phyloP scores from a whole-genome alignment of 1,140 invertebrate genomes.

The Paraescarpia echinospica region DNA sequence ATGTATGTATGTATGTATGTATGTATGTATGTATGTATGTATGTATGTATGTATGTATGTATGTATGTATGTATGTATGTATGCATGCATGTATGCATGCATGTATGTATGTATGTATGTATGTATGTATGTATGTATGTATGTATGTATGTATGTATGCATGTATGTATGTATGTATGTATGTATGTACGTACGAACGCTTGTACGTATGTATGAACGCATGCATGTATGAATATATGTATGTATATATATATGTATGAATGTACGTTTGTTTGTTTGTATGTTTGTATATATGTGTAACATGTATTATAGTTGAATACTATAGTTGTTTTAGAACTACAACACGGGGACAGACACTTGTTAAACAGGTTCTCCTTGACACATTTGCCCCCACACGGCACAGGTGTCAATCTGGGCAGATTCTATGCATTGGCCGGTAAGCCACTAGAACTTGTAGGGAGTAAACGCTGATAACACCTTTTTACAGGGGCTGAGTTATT shows the following conservation, averaged over 20 bases:
- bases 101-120: background rate
- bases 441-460: too few species aligned
- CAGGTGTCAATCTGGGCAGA: too few species aligned
- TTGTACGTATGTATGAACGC: background rate
- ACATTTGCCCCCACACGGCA: too few species aligned
- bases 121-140: constrained; percentile 11
- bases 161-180: constrained; percentile 2
- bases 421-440: too few species aligned
- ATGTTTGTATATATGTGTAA: too few species aligned
- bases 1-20: background rate
- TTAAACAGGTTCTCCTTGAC: too few species aligned
- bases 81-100: background rate
- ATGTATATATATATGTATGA: background rate
- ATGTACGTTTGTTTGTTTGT: background rate
- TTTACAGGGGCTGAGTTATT: too few species aligned
- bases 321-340: too few species aligned
- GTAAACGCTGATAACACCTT: too few species aligned
- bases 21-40: background rate
- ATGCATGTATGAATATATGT: background rate
- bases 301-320: too few species aligned
- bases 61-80: background rate
- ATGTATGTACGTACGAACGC: background rate
- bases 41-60: background rate
- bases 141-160: constrained; percentile 14
- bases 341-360: too few species aligned